Evolutionary conservation across 2,113 vertebrate species (phyloP).

Genomic region (Pteropus alecto): DNA sequence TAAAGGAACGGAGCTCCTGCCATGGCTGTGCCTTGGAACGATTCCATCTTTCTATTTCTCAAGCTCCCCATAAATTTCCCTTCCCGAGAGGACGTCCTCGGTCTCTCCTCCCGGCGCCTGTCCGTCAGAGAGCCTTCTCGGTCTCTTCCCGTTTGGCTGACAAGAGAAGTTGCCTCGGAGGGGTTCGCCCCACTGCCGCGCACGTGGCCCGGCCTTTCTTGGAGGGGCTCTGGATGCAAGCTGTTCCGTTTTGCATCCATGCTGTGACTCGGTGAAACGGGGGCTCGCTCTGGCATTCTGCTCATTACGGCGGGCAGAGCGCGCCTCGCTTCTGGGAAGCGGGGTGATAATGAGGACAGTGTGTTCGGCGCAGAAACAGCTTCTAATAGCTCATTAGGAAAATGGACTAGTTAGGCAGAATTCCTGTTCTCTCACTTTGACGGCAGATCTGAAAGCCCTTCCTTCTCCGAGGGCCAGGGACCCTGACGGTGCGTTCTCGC

Average conservation of each 20-base stretch:
- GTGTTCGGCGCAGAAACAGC: constrained; percentile 77
- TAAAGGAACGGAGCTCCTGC: neutral
- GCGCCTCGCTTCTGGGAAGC: constrained; percentile 71
- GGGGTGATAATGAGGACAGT: constrained; percentile 82
- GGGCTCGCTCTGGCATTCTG: constrained; percentile 60
- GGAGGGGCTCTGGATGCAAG: constrained; percentile 70
- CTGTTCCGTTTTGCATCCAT: constrained; percentile 68
- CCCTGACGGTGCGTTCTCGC: neutral
- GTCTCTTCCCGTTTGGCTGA: neutral
- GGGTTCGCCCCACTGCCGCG: neutral
- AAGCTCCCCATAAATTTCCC: neutral
- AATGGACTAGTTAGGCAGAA: constrained; percentile 72
- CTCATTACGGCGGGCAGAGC: constrained; percentile 80
- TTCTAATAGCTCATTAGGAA: constrained; percentile 83
- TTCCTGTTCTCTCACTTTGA: constrained; percentile 65
- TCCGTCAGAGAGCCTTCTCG: neutral
- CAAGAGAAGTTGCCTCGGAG: neutral
- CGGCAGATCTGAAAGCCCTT: constrained; percentile 71
- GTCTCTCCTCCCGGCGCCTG: neutral
- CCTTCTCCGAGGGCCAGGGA: constrained; percentile 40
- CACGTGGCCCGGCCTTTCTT: constrained; percentile 26
- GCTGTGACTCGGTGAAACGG: constrained; percentile 78
- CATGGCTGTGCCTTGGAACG: neutral
- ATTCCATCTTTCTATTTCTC: neutral
- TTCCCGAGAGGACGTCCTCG: neutral